Conservation (phyloP, 2,113 vertebrate genomes). For the Pterocles burchelli region DNA sequence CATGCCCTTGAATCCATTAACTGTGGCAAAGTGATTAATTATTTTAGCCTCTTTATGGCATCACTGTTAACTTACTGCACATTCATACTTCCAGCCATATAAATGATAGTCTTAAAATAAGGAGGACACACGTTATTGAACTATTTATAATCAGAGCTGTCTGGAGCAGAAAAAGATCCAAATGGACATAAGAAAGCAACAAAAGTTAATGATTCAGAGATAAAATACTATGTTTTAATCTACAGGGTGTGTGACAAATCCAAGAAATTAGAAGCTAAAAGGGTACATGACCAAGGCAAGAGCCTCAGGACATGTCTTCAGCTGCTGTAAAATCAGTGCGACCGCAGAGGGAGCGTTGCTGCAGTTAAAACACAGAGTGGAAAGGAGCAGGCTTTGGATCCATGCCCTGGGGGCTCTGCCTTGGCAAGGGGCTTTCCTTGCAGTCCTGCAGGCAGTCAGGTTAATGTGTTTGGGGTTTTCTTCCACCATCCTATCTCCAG, state of each 20-base stretch:
- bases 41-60: slow-evolving; percentile 74
- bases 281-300: neutral
- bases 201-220: slow-evolving; percentile 71
- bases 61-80: slow-evolving; percentile 71
- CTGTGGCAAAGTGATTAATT: slow-evolving; percentile 71
- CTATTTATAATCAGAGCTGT: slow-evolving; percentile 74
- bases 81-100: slow-evolving; percentile 69
- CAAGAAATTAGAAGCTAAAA: slow-evolving; percentile 29
- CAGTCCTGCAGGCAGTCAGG: fast-evolving
- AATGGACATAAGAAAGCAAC: slow-evolving; percentile 46
- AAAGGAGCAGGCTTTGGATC: fast-evolving
- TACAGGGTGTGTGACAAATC: slow-evolving; percentile 39
- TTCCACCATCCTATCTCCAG: fast-evolving
- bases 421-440: neutral
- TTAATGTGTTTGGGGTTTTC: fast-evolving
- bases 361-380: neutral
- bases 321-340: neutral
- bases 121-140: slow-evolving; percentile 74
- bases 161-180: slow-evolving; percentile 61
- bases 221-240: slow-evolving; percentile 68
- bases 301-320: neutral
- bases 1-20: slow-evolving; percentile 76
- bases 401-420: fast-evolving
- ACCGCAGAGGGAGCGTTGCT: neutral
- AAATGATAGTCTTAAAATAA: slow-evolving; percentile 70